Evolutionary conservation across 2,113 vertebrate genomes (phyloP).

Genomic region (Xiphophorus maculatus): DNA sequence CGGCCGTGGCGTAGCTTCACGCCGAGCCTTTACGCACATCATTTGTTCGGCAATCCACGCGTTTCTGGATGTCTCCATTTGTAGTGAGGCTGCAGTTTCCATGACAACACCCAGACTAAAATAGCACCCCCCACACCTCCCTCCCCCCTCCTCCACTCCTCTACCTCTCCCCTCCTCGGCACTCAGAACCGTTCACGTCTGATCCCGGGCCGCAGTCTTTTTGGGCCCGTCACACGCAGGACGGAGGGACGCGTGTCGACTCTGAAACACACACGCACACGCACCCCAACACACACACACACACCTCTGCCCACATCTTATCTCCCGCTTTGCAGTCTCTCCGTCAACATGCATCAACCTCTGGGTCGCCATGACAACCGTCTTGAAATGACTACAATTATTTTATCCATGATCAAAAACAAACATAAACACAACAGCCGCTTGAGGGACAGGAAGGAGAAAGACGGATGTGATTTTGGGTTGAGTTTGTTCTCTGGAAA

Average conservation of each 20-base stretch:
- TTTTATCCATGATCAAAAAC: conserved; percentile 74
- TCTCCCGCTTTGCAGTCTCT: conserved; percentile 72
- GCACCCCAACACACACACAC: not conserved
- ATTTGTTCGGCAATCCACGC: conserved; percentile 76
- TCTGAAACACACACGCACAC: conserved; percentile 9
- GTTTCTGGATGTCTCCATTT: conserved; percentile 81
- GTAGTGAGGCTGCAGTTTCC: conserved; percentile 84
- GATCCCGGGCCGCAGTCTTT: conserved; percentile 53
- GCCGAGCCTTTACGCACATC: conserved; percentile 57
- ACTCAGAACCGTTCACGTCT: conserved; percentile 67
- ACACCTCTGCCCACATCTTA: conserved; percentile 68
- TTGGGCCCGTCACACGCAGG: conserved; percentile 34
- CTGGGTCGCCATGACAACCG: conserved; percentile 75
- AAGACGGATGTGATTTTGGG: conserved; percentile 4
- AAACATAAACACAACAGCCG: conserved; percentile 59
- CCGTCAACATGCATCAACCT: conserved; percentile 77
- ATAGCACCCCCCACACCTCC: conserved; percentile 71
- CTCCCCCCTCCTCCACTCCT: not conserved
- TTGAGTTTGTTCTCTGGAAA: not conserved
- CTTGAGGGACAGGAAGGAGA: conserved; percentile 20
- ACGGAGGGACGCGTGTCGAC: conserved; percentile 41
- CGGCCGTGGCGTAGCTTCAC: conserved; percentile 51
- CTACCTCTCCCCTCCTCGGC: conserved; percentile 22
- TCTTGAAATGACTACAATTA: conserved; percentile 79
- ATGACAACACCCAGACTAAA: conserved; percentile 81